Evolutionary conservation across 1,140 invertebrate species (phyloP).

Genomic region (Meloidogyne chitwoodi): DNA sequence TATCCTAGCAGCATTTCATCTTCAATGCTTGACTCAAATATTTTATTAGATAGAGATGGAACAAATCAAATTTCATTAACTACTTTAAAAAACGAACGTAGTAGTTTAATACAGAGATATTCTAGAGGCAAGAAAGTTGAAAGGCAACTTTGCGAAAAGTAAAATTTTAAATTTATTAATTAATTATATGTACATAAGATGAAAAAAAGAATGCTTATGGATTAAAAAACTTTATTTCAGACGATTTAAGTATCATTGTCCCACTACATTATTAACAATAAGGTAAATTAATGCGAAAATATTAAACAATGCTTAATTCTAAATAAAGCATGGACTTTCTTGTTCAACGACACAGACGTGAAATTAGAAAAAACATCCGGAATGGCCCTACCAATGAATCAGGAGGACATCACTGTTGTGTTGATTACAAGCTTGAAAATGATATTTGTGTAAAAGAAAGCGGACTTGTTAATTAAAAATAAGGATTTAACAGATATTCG

Average conservation of each 20-base stretch:
- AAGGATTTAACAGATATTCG: no score
- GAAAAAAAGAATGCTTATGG: no score
- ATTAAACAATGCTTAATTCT: neutral
- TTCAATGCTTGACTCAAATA: conserved; percentile 16
- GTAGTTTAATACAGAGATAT: neutral
- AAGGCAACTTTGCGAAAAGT: conserved; percentile 16
- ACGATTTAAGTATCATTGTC: conserved; percentile 51
- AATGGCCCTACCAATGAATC: neutral
- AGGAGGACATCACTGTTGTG: neutral
- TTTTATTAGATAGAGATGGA: neutral
- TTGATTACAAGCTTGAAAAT: neutral
- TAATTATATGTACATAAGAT: no score
- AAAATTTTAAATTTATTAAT: neutral
- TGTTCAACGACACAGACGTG: neutral
- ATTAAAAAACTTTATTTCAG: conserved; percentile 18
- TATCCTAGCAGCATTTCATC: neutral
- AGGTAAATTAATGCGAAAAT: conserved; percentile 7
- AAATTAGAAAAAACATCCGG: neutral
- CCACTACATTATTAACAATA: conserved; percentile 48
- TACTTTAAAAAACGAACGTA: neutral
- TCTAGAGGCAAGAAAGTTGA: neutral
- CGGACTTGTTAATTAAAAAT: neutral
- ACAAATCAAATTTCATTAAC: neutral
- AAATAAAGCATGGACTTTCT: conserved; percentile 13
- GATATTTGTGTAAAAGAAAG: neutral